Evolutionary conservation across 2,113 vertebrate genomes (phyloP), one percentile per base, ranked within the genome.

Genomic region (Rynchops niger): DNA sequence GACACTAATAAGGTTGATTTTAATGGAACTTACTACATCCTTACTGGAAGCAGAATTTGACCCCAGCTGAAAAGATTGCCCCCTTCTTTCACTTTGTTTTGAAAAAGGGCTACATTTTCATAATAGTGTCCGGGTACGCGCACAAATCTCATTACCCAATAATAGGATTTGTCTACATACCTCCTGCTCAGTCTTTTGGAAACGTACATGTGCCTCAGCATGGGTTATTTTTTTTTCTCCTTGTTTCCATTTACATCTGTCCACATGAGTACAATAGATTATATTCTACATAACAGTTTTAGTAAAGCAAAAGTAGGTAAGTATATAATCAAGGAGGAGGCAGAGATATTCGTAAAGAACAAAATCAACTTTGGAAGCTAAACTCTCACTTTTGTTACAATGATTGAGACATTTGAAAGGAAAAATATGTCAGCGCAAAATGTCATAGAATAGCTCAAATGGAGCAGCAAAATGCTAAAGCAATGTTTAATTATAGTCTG

Each of bases 151-250:
- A 97, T 98, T 98, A 98, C 66, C 47, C 67, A 91, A 86, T 98
- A 98, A 98, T 94, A 97, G 98, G 98, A 98, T 98, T 98, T 98
- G 95, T 94, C 97, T 96, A 93, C 97, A 98, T 97, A 97, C 96
- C 96, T 97, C 95, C 94, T 97, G 96, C 96, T 97, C 94, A 94
- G 66, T 95, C 90, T 93, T 98, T 97, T 94, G 89, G 97, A 98
- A 97, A 95, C 29, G 17, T 90, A 92, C 87, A 92, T 97, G 95
- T 97, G 80, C 88, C 97, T 96, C 97, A 97, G 94, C 95, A 97
- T 97, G 95, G 65, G 81, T 95, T 77, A 16, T 49, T 58, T 94
- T 96, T 88, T 86, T 95, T 82, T 26, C 63, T 61, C 12, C 85
- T 93, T 97, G 89, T 96, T 97, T 94, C 90, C 86, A 95, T 90